Evolutionary conservation across 2,888 invertebrate species (phyloP), one percentile per base, ranked within the genome.

Genomic region (Dendrolimus houi): DNA sequence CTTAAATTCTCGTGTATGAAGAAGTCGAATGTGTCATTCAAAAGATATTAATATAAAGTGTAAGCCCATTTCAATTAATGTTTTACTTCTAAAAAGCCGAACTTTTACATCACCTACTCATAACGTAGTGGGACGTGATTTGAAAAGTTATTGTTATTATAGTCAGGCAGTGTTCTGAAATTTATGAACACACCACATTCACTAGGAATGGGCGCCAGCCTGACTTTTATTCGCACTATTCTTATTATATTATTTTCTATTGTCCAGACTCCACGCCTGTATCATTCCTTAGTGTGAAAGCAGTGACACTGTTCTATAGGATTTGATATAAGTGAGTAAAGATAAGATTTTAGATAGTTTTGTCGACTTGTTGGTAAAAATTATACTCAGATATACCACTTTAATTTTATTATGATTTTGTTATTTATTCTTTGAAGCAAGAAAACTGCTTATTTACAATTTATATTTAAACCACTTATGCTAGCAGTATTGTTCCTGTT

Each of bases 91-190:
- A 69, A 70, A 71, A 70, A 75, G 3, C 9, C 9, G 47, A 47
- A 47, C 47, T 29, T 6, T 29, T 69, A 75, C 70, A 71, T 67
- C 65, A 63, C 60, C 64, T 60, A 63, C 64, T 65, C 67, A 68
- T 63, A 63, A 58, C 65, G 6, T 29, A 29, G 29, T 29, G 47
- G 63, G 55, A 77, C 77, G 77, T 78, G 78, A 75, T 74, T 72
- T 69, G 78, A 69, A 78, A 75, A 63, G 62, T 64, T 70, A 72
- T 69, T 61, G 65, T 65, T 69, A 67, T 74, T 73, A 72, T 64
- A 67, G 63, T 55, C 72, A 70, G 70, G 62, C 60, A 64, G 67
- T 67, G 64, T 62, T 64, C 66, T 64, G 63, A 64, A 76, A 77
- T 75, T 75, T 76, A 78, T 72, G 69, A 67, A 67, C 65, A 63